Conservation (phyloP, 1,140 invertebrate genomes). For the Trissolcus basalis region DNA sequence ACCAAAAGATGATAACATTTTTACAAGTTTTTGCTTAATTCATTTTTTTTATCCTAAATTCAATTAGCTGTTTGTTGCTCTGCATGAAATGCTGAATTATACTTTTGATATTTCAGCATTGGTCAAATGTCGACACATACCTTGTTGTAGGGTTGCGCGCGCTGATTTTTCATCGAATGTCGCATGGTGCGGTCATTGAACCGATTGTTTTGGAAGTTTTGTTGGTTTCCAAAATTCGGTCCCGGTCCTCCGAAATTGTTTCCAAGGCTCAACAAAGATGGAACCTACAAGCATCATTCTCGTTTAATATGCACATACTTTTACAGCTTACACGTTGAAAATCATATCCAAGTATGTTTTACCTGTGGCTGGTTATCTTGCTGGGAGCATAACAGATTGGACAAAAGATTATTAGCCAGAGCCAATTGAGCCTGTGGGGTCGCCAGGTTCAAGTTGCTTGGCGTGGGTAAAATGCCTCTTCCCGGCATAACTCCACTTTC, state of each 20-base stretch:
- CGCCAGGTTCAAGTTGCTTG: slow-evolving; percentile 72
- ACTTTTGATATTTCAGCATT: not conserved
- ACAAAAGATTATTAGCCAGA: slow-evolving; percentile 74
- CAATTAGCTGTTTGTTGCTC: too few species aligned
- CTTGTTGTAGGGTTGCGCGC: slow-evolving; percentile 75
- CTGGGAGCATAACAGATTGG: slow-evolving; percentile 73
- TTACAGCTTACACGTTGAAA: not conserved
- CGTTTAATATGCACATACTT: not conserved
- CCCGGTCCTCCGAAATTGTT: slow-evolving; percentile 70
- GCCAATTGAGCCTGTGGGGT: slow-evolving; percentile 75
- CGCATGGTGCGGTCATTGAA: slow-evolving; percentile 70
- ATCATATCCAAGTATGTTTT: too few species aligned
- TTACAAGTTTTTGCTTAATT: too few species aligned
- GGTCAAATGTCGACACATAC: slow-evolving; percentile 60
- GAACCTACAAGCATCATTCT: slow-evolving; percentile 62
- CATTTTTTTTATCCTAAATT: too few species aligned
- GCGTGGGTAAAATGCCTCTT: slow-evolving; percentile 73
- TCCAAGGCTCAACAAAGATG: slow-evolving; percentile 72
- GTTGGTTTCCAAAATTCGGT: slow-evolving; percentile 70
- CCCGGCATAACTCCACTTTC: slow-evolving; percentile 76
- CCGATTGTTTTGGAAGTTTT: slow-evolving; percentile 69
- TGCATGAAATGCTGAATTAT: too few species aligned
- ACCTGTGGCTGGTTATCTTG: slow-evolving; percentile 72
- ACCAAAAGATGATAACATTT: too few species aligned
- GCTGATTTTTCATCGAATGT: slow-evolving; percentile 71